Percentiles rank a stretch among this genome's conserved stretches.
phyloP scores from a whole-genome alignment of 2,888 invertebrate species.

The Zygaena filipendulae region DNA sequence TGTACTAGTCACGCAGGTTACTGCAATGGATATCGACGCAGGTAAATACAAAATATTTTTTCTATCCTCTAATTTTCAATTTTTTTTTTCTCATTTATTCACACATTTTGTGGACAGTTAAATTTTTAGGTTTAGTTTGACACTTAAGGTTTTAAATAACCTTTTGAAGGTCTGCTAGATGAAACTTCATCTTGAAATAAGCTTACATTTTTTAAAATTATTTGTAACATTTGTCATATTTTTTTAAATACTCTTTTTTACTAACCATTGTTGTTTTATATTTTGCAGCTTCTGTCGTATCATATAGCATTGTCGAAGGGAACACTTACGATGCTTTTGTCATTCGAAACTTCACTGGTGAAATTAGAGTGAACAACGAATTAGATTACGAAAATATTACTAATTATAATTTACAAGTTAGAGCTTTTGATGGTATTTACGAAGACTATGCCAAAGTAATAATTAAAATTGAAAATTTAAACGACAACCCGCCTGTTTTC shows the following conservation, averaged over 20 bases:
- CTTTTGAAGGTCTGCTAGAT: too few species aligned
- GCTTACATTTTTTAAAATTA: too few species aligned
- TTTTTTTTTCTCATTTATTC: too few species aligned
- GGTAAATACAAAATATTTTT: slow-evolving; percentile 59
- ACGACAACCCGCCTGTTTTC: slow-evolving; percentile 93
- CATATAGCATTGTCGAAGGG: slow-evolving; percentile 88
- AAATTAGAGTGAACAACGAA: slow-evolving; percentile 80
- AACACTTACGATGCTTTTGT: slow-evolving; percentile 88
- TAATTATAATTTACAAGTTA: slow-evolving; percentile 85
- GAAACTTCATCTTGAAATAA: too few species aligned
- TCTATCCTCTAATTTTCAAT: too few species aligned
- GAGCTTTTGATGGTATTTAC: slow-evolving; percentile 86
- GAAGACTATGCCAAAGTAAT: slow-evolving; percentile 86
- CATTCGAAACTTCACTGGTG: slow-evolving; percentile 86
- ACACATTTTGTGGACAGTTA: too few species aligned
- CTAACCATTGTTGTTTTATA: slow-evolving; percentile 1
- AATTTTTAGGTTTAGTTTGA: too few species aligned
- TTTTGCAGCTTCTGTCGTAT: slow-evolving; percentile 78
- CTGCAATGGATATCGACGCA: slow-evolving; percentile 88
- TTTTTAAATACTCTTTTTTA: too few species aligned
- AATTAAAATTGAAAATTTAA: slow-evolving; percentile 89
- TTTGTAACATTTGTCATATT: too few species aligned
- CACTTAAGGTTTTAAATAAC: too few species aligned
- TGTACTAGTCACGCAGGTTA: slow-evolving; percentile 86
- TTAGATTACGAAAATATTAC: slow-evolving; percentile 88